A percentile compares a stretch with the other conserved stretches of the same genome.
These are phyloP conservation scores for Eutolmus rufibarbis DNA, from an alignment of 2,888 invertebrate species.

Conservation along the genomic window DNA sequence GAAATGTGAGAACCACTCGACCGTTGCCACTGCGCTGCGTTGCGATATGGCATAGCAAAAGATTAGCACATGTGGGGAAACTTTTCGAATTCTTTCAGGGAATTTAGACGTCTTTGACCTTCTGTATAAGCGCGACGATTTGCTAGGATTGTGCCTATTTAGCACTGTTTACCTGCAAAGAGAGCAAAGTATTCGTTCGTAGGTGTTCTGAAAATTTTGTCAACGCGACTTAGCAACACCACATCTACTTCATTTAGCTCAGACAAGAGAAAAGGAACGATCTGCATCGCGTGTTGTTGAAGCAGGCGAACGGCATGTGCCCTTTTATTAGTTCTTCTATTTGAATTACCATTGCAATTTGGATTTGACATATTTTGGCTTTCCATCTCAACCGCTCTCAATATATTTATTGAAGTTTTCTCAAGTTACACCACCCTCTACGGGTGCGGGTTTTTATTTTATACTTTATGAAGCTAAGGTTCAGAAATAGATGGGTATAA, in stretches of 20 bases:
- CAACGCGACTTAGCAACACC: not conserved
- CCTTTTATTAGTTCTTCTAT: not conserved
- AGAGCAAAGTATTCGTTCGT: not conserved
- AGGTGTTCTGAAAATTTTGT: not conserved
- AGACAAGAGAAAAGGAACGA: not conserved
- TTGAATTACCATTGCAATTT: not conserved
- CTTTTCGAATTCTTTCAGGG: not conserved
- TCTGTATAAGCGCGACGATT: not conserved
- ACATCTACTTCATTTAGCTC: not conserved
- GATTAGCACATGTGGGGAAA: not conserved
- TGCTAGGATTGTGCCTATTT: not conserved
- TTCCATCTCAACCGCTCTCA: not conserved
- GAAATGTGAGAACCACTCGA: slow-evolving; percentile 2
- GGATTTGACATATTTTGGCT: not conserved
- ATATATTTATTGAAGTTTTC: not conserved
- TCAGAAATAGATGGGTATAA: too few species aligned
- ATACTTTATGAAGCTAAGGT: not conserved
- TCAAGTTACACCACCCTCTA: not conserved
- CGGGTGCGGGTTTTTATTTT: not conserved
- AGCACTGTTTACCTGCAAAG: not conserved
- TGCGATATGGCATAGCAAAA: not conserved
- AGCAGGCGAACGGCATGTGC: not conserved
- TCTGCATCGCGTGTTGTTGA: not conserved
- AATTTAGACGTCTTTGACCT: slow-evolving; percentile 14
- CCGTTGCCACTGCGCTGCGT: not conserved